Evolutionary conservation across 2,113 vertebrate species (phyloP), one percentile per base, ranked within the genome.

Genomic region (Triplophysa siluroides): DNA sequence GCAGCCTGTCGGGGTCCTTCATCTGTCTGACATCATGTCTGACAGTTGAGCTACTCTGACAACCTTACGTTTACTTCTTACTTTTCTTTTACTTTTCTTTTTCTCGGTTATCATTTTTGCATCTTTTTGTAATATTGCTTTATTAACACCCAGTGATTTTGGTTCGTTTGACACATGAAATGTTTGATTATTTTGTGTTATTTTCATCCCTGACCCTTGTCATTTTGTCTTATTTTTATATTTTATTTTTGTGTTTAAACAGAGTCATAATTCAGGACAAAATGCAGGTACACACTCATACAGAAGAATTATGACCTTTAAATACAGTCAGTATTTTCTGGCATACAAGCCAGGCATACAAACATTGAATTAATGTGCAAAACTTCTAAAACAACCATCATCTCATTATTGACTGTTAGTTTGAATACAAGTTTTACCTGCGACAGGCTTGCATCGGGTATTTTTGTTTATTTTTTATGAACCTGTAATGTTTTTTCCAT

Each of bases 261-360:
- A 97, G 95, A 94, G 82, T 90, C 92, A 92, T 90, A 89, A 52
- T 52, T 16, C 50, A 93, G 94, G 94, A 96, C 92, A 94, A 90
- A 94, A 96, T 96, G 95, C 95, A 97, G 95, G 96, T 97, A 96
- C 91, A 92, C 88, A 79, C 79, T 81, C 65, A 68, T 85, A 38
- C 66, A 80, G 63, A 67, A 4, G 12, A 8, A 9, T 56, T 78
- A 60, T 63, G 21, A 63, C 50, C 41, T 43, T 72, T 12, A n/a
- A n/a, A n/a, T n/a, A 52, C 38, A 60, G 29, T 45, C 26, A 33
- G 5, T 61, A 45, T 13, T 1, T 75, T 56, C 52, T 45, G 43
- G 43, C 16, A 26, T 23, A 8, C 72, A 47, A 19, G 23, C 1
- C 13, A 12, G 14, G 4, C 56, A 74, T 11, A 45, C 4, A 11